These are phyloP conservation scores for Linepithema humile DNA, from an alignment of 1,140 invertebrate species.

Conservation along the genomic window DNA sequence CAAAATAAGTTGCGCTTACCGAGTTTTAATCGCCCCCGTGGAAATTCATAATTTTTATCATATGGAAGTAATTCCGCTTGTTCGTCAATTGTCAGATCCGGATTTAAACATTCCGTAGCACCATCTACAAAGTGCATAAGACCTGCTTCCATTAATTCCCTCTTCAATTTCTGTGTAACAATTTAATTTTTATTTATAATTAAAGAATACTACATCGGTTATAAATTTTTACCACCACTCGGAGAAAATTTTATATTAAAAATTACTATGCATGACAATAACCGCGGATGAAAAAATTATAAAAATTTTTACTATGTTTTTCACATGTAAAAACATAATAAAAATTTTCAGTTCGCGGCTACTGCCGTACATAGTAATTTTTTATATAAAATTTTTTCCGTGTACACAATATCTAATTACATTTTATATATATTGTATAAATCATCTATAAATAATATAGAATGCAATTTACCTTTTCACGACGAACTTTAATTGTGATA, in stretches of 20 bases:
- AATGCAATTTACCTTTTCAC: constrained; percentile 84
- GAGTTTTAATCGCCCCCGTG: constrained; percentile 92
- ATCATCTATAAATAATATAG: constrained; percentile 39
- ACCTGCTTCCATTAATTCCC: constrained; percentile 87
- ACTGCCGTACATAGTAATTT: too few species aligned
- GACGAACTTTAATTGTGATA: constrained; percentile 85
- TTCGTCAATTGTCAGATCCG: constrained; percentile 94
- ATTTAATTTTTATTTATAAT: background rate
- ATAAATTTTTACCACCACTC: background rate
- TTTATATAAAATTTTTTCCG: too few species aligned
- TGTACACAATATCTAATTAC: background rate
- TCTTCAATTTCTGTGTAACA: constrained; percentile 84
- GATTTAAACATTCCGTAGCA: constrained; percentile 92
- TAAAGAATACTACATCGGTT: background rate
- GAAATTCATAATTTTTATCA: constrained; percentile 95
- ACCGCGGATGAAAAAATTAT: too few species aligned
- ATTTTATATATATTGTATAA: background rate
- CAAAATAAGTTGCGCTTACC: constrained; percentile 84
- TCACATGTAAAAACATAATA: too few species aligned
- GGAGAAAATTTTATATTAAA: too few species aligned
- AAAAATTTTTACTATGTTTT: too few species aligned
- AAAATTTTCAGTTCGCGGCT: too few species aligned
- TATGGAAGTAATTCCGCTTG: constrained; percentile 97
- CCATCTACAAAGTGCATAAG: constrained; percentile 92
- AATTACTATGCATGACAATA: too few species aligned